Conservation (phyloP, 2,888 invertebrate genomes). For the Pseudanteris insignis region DNA sequence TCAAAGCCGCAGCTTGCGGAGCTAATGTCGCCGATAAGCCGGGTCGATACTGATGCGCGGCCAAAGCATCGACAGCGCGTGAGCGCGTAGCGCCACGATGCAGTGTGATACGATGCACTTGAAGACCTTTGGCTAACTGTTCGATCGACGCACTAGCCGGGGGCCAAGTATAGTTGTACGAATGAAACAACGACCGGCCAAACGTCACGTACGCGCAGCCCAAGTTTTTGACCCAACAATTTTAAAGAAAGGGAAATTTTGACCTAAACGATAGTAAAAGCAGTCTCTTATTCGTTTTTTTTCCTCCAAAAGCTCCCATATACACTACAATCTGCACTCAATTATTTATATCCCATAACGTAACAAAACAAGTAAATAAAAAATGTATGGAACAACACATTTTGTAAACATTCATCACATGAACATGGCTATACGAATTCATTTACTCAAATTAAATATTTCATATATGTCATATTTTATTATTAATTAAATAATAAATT, state of each 20-base stretch:
- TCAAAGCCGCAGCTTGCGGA: conserved; percentile 6
- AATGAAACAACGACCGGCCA: conserved; percentile 27
- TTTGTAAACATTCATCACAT: too few relatives aligned
- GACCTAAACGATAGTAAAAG: too few relatives aligned
- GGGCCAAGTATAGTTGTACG: conserved; percentile 60
- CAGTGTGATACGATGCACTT: conserved; percentile 59
- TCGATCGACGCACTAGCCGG: conserved; percentile 51
- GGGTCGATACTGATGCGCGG: conserved; percentile 8
- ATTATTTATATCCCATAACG: too few relatives aligned
- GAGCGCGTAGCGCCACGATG: conserved; percentile 30
- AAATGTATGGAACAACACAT: too few relatives aligned
- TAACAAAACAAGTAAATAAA: too few relatives aligned
- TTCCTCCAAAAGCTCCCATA: too few relatives aligned
- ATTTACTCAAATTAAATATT: too few relatives aligned
- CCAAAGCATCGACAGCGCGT: conserved; percentile 5
- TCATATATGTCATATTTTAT: too few relatives aligned
- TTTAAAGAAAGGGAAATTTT: background rate
- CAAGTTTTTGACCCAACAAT: conserved; percentile 11
- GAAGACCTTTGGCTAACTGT: conserved; percentile 61
- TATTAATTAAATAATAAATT: too few relatives aligned
- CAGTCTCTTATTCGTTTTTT: too few relatives aligned
- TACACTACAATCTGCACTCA: too few relatives aligned
- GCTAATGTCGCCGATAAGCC: conserved; percentile 33
- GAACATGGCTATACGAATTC: too few relatives aligned
- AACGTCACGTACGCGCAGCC: conserved; percentile 14